phyloP scores from a whole-genome alignment of 1,140 invertebrate species.

The Condylostylus longicornis region DNA sequence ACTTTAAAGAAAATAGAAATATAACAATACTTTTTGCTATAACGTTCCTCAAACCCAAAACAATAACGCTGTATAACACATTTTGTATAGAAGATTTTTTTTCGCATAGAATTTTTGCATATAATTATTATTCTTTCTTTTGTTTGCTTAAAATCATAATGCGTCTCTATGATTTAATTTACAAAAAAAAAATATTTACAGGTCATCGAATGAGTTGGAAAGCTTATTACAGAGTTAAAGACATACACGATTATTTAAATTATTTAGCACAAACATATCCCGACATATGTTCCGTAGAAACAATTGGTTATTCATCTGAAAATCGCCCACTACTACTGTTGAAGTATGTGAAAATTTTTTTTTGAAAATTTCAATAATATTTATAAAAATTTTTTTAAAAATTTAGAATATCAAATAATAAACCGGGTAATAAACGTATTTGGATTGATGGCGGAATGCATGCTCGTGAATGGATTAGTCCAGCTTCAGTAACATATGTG shows the following conservation, averaged over 20 bases:
- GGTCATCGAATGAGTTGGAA: conserved; percentile 71
- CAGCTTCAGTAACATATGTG: conserved; percentile 69
- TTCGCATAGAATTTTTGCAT: too few relatives aligned
- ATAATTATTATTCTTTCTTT: too few relatives aligned
- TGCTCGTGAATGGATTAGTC: conserved; percentile 83
- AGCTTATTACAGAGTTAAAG: conserved; percentile 55
- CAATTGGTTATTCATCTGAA: conserved; percentile 61
- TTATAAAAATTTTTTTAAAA: background rate
- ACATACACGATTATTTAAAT: conserved; percentile 58
- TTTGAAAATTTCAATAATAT: background rate
- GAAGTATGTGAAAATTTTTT: conserved; percentile 33
- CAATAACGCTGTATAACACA: too few relatives aligned
- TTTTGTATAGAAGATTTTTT: too few relatives aligned
- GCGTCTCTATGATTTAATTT: too few relatives aligned
- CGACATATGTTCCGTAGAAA: conserved; percentile 45
- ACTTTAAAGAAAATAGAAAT: too few relatives aligned
- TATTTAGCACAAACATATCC: conserved; percentile 59
- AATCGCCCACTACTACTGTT: conserved; percentile 54
- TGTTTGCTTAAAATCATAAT: too few relatives aligned
- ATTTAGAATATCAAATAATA: conserved; percentile 48
- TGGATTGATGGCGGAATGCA: conserved; percentile 68
- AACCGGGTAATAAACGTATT: conserved; percentile 41
- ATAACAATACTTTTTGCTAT: too few relatives aligned
- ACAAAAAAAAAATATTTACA: conserved; percentile 30
- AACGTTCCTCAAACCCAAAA: too few relatives aligned